Conservation (phyloP, 1,140 invertebrate species). For the Steinernema feltiae region DNA sequence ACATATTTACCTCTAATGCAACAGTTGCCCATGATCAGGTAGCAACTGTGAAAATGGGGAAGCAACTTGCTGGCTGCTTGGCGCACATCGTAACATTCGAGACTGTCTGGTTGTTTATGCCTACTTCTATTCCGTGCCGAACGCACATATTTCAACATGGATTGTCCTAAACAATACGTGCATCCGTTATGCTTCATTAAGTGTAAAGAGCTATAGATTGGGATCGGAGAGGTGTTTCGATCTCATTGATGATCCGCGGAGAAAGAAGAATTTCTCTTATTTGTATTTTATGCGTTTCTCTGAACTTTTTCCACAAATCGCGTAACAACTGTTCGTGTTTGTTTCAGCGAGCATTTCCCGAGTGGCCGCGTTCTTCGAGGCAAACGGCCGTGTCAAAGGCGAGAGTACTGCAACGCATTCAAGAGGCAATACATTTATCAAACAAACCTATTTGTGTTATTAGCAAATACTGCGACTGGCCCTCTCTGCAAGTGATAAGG, state of each 20-base stretch:
- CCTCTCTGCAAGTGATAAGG: background rate
- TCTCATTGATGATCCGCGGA: no score
- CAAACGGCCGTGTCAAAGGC: background rate
- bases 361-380: background rate
- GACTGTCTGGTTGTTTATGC: no score
- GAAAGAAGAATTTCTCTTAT: constrained; percentile 13
- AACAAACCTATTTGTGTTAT: background rate
- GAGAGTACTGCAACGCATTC: background rate
- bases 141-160: no score
- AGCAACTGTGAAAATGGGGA: background rate
- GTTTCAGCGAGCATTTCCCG: background rate
- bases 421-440: background rate
- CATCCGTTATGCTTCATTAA: no score
- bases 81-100: no score
- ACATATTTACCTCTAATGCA: background rate
- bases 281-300: constrained; percentile 11
- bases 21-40: constrained; percentile 1
- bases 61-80: no score
- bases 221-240: no score
- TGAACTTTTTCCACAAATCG: background rate
- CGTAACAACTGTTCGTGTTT: background rate
- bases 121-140: no score
- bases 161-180: no score
- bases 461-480: background rate
- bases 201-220: no score